Conservation (phyloP, 2,888 invertebrate species). For the Pseudanteris insignis region DNA sequence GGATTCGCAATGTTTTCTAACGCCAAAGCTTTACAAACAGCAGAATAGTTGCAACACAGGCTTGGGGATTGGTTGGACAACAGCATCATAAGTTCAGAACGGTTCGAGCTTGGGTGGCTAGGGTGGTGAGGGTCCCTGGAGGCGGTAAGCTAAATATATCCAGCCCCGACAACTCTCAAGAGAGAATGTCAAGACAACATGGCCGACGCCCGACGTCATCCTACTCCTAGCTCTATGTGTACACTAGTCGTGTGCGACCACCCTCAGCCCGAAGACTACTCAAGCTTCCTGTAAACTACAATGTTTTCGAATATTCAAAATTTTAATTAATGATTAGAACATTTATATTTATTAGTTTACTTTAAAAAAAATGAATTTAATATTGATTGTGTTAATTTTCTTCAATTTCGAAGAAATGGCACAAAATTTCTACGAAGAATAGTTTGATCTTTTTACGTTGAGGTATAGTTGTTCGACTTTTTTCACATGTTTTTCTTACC, state of each 20-base stretch:
- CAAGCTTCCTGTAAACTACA: constrained; percentile 36
- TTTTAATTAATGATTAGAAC: neutral
- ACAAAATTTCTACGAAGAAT: too few species aligned
- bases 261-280: constrained; percentile 49
- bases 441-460: too few species aligned
- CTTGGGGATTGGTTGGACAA: constrained; percentile 61
- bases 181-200: constrained; percentile 67
- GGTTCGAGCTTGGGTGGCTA: constrained; percentile 57
- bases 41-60: constrained; percentile 51
- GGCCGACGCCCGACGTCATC: constrained; percentile 66
- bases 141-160: constrained; percentile 67
- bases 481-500: too few species aligned
- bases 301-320: constrained; percentile 37
- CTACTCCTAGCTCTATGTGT: constrained; percentile 57
- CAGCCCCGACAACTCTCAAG: constrained; percentile 61
- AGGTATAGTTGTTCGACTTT: too few species aligned
- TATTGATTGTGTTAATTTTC: too few species aligned
- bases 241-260: constrained; percentile 56
- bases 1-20: too few species aligned
- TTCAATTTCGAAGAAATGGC: too few species aligned
- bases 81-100: constrained; percentile 64
- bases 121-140: constrained; percentile 62
- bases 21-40: constrained; percentile 43
- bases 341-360: too few species aligned
- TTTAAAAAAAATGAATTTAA: too few species aligned